phyloP scores from a whole-genome alignment of 2,888 invertebrate genomes.

The Machimus atricapillus region DNA sequence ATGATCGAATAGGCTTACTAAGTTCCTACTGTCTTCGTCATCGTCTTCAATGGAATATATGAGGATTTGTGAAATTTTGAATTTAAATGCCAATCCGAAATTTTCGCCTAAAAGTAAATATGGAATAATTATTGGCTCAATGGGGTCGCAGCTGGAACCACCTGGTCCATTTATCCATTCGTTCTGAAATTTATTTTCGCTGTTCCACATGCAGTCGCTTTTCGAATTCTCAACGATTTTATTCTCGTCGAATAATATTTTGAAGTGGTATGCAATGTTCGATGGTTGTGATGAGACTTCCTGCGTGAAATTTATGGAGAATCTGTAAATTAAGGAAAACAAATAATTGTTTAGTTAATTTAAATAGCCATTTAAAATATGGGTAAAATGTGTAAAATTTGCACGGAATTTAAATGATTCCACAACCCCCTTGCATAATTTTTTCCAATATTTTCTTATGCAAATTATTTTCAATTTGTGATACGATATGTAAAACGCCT shows the following conservation, averaged over 20 bases:
- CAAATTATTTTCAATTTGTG: too few relatives aligned
- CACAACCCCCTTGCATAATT: too few relatives aligned
- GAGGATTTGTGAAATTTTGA: conserved; percentile 51
- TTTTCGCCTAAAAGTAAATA: conserved; percentile 57
- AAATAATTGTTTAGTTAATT: not conserved
- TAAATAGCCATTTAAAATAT: not conserved
- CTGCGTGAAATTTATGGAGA: conserved; percentile 59
- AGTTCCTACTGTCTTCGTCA: conserved; percentile 49
- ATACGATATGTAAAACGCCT: too few relatives aligned
- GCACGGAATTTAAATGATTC: not conserved
- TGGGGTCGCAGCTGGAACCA: conserved; percentile 41
- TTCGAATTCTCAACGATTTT: conserved; percentile 57
- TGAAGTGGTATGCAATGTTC: conserved; percentile 59
- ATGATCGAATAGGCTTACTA: conserved; percentile 54
- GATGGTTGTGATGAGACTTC: conserved; percentile 53
- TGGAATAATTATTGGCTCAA: conserved; percentile 25
- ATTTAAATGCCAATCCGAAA: conserved; percentile 57
- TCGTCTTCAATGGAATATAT: conserved; percentile 51
- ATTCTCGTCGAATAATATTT: conserved; percentile 49
- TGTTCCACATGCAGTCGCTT: conserved; percentile 42
- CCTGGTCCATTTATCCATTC: conserved; percentile 56
- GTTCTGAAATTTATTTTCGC: conserved; percentile 49
- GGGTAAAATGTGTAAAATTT: not conserved
- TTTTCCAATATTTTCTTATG: too few relatives aligned
- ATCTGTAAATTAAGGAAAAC: conserved; percentile 50